These are phyloP conservation scores for Apostichopus californicus DNA, from an alignment of 35 echinoderm and acorn worm genomes.

Conservation along the genomic window DNA sequence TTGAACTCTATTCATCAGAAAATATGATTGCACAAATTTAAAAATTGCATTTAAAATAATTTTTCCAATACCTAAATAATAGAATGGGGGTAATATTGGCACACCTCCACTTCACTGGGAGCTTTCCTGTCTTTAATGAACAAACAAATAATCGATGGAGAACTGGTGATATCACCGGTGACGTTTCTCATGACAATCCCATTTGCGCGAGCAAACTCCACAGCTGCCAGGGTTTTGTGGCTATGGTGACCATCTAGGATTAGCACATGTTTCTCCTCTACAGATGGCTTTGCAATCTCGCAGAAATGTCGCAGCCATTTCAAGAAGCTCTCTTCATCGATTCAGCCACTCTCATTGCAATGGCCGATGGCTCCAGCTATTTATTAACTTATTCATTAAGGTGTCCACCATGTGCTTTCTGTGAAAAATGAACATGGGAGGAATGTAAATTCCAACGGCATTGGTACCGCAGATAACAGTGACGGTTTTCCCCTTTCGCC, in stretches of 20 bases:
- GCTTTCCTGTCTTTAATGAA: too few species aligned
- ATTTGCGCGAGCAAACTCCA: slow-evolving; percentile 18
- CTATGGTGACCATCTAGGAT: slow-evolving; percentile 17
- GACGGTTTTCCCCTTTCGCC: background rate
- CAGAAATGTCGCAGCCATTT: background rate
- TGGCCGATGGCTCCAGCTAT: slow-evolving; percentile 22
- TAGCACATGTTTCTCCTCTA: background rate
- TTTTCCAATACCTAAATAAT: too few species aligned
- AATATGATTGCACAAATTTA: too few species aligned
- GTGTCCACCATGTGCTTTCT: slow-evolving; percentile 20
- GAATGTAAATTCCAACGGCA: slow-evolving; percentile 16
- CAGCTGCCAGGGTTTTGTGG: slow-evolving; percentile 43
- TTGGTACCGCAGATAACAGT: slow-evolving; percentile 21
- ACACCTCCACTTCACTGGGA: too few species aligned
- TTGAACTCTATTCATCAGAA: too few species aligned
- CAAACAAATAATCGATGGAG: too few species aligned
- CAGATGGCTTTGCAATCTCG: background rate
- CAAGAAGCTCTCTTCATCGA: slow-evolving; percentile 3
- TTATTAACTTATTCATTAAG: background rate
- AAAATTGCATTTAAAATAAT: too few species aligned
- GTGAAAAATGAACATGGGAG: slow-evolving; percentile 26
- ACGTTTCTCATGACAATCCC: background rate
- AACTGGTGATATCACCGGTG: too few species aligned
- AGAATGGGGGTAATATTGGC: too few species aligned
- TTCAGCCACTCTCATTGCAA: background rate